Conservation (phyloP, 1,140 invertebrate genomes). For the Zaprionus davidi region DNA sequence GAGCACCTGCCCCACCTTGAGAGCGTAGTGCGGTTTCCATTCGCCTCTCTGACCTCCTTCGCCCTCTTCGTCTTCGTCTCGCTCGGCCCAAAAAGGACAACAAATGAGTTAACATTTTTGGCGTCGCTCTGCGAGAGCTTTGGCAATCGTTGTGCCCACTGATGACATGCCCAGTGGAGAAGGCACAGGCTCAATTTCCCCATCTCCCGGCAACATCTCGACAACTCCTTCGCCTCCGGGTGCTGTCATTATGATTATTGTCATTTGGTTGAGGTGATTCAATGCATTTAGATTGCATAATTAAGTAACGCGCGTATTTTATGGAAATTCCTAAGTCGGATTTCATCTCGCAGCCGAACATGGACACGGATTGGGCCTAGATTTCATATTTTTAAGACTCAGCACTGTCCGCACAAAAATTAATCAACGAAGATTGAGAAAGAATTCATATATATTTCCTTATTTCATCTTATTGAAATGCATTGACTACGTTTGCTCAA, state of each 20-base stretch:
- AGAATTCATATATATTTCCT: no score
- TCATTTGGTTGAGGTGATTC: conserved; percentile 79
- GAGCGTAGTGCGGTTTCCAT: conserved; percentile 57
- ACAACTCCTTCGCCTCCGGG: conserved; percentile 1
- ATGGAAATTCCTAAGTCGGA: conserved; percentile 17
- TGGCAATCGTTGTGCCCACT: conserved; percentile 44
- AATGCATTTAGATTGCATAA: conserved; percentile 82
- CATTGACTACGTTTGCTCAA: no score
- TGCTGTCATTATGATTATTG: conserved; percentile 78
- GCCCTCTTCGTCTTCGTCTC: conserved; percentile 12
- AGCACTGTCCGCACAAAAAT: background rate
- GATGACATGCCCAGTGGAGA: conserved; percentile 20
- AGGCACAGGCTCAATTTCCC: background rate
- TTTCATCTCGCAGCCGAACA: background rate
- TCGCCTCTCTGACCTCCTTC: background rate
- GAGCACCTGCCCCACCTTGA: conserved; percentile 49
- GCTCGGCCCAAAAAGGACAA: conserved; percentile 58
- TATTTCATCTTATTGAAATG: no score
- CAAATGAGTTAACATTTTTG: conserved; percentile 81
- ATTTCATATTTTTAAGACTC: background rate
- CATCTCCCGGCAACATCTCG: background rate
- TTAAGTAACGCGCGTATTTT: conserved; percentile 64
- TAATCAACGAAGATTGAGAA: no score
- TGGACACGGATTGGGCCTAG: background rate
- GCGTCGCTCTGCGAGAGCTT: conserved; percentile 41